A percentile compares a stretch with the other conserved stretches of the same genome.
phyloP scores from a whole-genome alignment of 2,113 vertebrate genomes.

The Cathartes aura region DNA sequence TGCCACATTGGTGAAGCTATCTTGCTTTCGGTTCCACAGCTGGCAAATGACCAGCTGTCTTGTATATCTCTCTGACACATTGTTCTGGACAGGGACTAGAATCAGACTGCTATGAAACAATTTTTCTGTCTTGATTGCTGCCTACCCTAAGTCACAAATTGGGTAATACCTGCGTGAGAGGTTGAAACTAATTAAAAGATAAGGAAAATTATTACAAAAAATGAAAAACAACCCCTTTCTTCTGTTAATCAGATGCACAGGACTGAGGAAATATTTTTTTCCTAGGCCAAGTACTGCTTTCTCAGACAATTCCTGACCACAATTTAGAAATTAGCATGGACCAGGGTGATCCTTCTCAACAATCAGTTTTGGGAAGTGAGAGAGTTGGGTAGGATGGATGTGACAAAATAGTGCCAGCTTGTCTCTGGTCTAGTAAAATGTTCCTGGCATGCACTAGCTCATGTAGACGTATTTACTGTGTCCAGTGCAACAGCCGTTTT shows the following conservation, averaged over 20 bases:
- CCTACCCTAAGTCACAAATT: background rate
- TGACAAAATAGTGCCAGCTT: background rate
- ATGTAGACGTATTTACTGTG: background rate
- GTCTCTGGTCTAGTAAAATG: background rate
- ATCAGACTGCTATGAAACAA: background rate
- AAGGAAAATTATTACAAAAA: background rate
- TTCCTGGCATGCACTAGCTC: background rate
- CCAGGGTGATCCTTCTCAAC: background rate
- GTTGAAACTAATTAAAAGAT: background rate
- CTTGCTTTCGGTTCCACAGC: background rate
- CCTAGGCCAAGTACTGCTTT: background rate
- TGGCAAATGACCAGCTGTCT: background rate
- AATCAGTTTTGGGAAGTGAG: background rate
- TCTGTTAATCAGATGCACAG: background rate
- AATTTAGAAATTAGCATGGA: background rate
- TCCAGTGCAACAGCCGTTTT: background rate
- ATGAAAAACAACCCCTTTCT: rapidly evolving
- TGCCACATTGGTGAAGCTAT: background rate
- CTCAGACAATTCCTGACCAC: background rate
- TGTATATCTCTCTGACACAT: background rate
- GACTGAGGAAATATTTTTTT: background rate
- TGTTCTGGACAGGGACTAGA: background rate
- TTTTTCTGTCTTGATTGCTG: background rate
- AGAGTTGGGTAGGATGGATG: background rate
- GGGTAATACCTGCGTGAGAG: background rate